Base-by-base conservation (phyloP, 2,888 invertebrate genomes). In the Barypeithes pellucidus region DNA sequence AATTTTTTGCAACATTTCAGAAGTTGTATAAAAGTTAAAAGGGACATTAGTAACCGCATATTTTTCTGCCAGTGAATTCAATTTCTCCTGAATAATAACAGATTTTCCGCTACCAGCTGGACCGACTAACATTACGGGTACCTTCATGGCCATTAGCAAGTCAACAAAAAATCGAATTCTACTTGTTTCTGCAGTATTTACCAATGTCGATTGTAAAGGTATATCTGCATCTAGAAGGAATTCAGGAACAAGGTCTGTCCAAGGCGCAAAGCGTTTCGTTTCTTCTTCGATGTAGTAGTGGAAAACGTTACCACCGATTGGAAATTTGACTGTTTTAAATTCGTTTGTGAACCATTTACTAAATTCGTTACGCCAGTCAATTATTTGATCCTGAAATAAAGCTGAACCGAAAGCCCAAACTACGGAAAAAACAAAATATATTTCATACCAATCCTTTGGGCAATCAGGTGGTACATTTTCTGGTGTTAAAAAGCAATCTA, bases 401-500 rank as follows among this genome's bases (percentile, higher is more conserved):
- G 93, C 92, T 0, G 97, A 96, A 1, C 98, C 98, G 82, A 98
- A 98, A 0, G 97, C 95, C 97, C 98, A 98, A 22, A 97, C 90
- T 67, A 93, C 89, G 33, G 93, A 91, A 84, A 97, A 98, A 0
- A 93, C 96, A 86, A 98, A 98, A 85, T 97, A 98, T 8, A 93
- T 91, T 87, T 98, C 98, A 82, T 95, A 95, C 93, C 96, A 94
- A 83, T 98, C 98, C 82, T 96, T 97, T 0, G 97, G 95, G 82
- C 95, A 95, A 77, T 98, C 97, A 0, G 89, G 87, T 0, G 97
- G 96, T 0, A 96, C 90, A 82, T 95, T 93, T 67, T 91, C 89
- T 8, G 93, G 92, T 0, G 92, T 94, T 29, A 98, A 85, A 78
- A 97, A 91, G 80, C 94, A 94, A 81, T 97, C 96, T 3, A 98